These are phyloP conservation scores for Apogon talboti DNA, from an alignment of 2,797 vertebrate species.

Conservation along the genomic window DNA sequence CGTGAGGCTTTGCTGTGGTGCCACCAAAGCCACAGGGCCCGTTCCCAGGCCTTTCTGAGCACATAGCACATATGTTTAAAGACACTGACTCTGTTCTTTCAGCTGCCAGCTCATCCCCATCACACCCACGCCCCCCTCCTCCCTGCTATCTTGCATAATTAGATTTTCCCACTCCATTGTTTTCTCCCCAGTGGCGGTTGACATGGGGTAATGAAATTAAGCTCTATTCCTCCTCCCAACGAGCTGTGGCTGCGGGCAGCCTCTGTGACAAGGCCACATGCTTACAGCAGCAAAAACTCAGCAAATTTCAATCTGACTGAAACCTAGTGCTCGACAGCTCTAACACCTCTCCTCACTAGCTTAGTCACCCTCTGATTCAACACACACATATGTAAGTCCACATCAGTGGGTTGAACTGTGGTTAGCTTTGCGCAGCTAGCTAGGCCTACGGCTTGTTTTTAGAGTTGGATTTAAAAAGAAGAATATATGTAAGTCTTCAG, in stretches of 20 bases:
- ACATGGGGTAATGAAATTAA: constrained; percentile 78
- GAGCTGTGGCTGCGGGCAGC: constrained; percentile 45
- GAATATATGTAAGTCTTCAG: no score
- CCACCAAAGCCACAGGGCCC: constrained; percentile 19
- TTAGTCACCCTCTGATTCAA: constrained; percentile 1
- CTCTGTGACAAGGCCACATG: constrained; percentile 50
- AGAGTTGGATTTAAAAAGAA: no score
- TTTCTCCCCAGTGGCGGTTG: constrained; percentile 72
- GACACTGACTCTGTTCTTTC: constrained; percentile 9
- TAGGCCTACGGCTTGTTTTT: not conserved
- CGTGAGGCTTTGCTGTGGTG: not conserved
- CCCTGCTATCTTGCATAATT: constrained; percentile 65
- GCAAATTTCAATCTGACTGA: constrained; percentile 18
- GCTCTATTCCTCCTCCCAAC: constrained; percentile 41
- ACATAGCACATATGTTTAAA: constrained; percentile 50
- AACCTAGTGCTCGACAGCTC: not conserved
- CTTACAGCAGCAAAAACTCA: constrained; percentile 44
- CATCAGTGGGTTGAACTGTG: no score
- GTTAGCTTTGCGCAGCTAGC: not conserved
- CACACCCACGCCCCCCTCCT: constrained; percentile 31
- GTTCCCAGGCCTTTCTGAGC: constrained; percentile 33
- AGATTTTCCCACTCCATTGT: constrained; percentile 73
- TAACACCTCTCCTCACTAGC: constrained; percentile 10
- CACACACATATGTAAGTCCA: not conserved
- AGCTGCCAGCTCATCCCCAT: constrained; percentile 34